phyloP scores from a whole-genome alignment of 2,888 invertebrate genomes.

The Hirtodrosophila alboralis region DNA sequence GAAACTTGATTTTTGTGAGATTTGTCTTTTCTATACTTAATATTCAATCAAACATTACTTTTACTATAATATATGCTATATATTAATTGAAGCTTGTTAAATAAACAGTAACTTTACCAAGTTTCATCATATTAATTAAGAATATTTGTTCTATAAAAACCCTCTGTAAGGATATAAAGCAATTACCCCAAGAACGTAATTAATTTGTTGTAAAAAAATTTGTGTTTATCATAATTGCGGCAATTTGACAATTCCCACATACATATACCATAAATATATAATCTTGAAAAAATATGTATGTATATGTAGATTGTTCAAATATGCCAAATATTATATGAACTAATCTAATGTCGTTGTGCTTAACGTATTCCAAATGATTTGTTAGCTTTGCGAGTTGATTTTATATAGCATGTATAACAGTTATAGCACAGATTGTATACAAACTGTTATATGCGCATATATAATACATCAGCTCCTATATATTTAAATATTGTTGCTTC shows the following conservation, averaged over 20 bases:
- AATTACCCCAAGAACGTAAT: conserved; percentile 24
- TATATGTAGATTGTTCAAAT: conserved; percentile 18
- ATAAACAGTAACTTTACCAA: no score
- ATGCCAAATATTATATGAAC: conserved; percentile 37
- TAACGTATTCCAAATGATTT: conserved; percentile 71
- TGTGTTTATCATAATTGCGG: conserved; percentile 39
- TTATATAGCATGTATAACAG: conserved; percentile 26
- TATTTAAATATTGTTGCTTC: conserved; percentile 25
- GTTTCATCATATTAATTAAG: no score
- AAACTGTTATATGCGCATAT: conserved; percentile 21
- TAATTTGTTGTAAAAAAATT: conserved; percentile 47
- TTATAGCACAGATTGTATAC: neutral
- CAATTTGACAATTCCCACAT: conserved; percentile 21
- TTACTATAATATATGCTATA: no score
- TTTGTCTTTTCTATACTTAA: no score
- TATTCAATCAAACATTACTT: no score
- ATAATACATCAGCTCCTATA: conserved; percentile 6
- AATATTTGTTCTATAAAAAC: no score
- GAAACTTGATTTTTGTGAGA: no score
- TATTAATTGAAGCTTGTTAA: no score
- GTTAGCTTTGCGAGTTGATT: conserved; percentile 39
- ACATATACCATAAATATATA: conserved; percentile 5
- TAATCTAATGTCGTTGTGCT: conserved; percentile 68
- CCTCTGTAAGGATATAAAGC: neutral
- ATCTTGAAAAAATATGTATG: neutral